A percentile compares a stretch with the other conserved stretches of the same genome.
These are phyloP conservation scores for Cephus cinctus DNA, from an alignment of 1,140 invertebrate species.

Conservation along the genomic window DNA sequence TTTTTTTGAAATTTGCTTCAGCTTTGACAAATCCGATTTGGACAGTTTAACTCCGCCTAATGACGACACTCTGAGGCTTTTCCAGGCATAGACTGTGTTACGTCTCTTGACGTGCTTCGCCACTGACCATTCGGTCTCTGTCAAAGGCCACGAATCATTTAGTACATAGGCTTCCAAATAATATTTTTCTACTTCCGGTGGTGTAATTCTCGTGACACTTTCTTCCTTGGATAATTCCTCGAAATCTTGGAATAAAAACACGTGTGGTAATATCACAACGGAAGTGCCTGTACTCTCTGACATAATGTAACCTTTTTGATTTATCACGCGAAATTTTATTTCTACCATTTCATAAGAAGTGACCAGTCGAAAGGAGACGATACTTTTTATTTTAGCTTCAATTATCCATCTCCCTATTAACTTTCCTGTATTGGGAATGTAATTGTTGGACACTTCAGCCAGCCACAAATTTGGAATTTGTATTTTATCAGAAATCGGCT, in stretches of 20 bases:
- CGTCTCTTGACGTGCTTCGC: constrained; percentile 18
- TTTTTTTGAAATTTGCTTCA: constrained; percentile 10
- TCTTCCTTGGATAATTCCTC: not conserved
- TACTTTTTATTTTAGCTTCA: not conserved
- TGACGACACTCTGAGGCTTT: not conserved
- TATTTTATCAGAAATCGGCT: not conserved
- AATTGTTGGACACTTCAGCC: constrained; percentile 24
- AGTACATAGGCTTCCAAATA: constrained; percentile 29
- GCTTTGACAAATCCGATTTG: not conserved
- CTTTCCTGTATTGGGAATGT: constrained; percentile 29
- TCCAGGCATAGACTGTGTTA: not conserved
- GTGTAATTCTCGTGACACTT: not conserved
- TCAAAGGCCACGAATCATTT: constrained; percentile 37
- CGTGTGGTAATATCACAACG: constrained; percentile 23
- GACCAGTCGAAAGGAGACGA: constrained; percentile 25
- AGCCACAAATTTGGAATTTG: constrained; percentile 10
- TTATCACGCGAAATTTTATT: constrained; percentile 16
- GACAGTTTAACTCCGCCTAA: not conserved
- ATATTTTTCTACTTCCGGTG: constrained; percentile 7
- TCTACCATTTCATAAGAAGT: constrained; percentile 18
- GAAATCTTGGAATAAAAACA: not conserved
- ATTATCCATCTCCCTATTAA: constrained; percentile 25
- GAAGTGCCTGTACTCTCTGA: constrained; percentile 15
- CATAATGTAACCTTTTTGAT: constrained; percentile 15
- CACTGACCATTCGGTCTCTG: constrained; percentile 26